Conservation (phyloP, 2,113 vertebrate genomes). For the Gymnocephalus cernua region DNA sequence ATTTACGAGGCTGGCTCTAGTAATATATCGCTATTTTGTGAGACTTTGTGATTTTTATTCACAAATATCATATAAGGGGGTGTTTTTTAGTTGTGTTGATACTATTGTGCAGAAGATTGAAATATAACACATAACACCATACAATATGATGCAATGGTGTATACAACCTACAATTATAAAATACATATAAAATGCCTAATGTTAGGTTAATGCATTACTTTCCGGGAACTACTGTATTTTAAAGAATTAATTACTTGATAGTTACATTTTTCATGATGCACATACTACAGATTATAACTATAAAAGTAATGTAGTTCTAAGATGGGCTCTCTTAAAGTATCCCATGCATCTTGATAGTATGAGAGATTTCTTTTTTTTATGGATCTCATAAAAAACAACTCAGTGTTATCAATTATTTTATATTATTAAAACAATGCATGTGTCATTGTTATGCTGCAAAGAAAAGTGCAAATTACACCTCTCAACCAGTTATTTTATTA, state of each 20-base stretch:
- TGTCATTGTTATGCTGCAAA: neutral
- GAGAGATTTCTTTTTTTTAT: no score
- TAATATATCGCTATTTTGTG: neutral
- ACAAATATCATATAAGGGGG: no score
- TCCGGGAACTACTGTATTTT: neutral
- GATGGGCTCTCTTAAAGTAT: neutral
- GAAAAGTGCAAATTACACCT: neutral
- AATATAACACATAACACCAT: neutral
- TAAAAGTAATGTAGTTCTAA: neutral
- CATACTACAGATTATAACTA: neutral
- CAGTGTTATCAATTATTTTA: neutral
- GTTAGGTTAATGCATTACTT: neutral
- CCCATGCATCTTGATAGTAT: no score
- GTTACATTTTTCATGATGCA: no score
- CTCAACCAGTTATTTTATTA: neutral
- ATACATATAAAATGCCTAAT: no score
- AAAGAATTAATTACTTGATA: neutral
- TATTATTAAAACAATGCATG: neutral
- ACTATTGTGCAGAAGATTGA: neutral
- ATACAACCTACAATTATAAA: neutral
- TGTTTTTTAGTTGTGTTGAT: neutral
- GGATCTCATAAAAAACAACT: neutral
- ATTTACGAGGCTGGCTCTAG: neutral
- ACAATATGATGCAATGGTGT: neutral
- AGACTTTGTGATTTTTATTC: neutral